Evolutionary conservation across 2,888 invertebrate genomes (phyloP).

Genomic region (Hoplodrina blanda): DNA sequence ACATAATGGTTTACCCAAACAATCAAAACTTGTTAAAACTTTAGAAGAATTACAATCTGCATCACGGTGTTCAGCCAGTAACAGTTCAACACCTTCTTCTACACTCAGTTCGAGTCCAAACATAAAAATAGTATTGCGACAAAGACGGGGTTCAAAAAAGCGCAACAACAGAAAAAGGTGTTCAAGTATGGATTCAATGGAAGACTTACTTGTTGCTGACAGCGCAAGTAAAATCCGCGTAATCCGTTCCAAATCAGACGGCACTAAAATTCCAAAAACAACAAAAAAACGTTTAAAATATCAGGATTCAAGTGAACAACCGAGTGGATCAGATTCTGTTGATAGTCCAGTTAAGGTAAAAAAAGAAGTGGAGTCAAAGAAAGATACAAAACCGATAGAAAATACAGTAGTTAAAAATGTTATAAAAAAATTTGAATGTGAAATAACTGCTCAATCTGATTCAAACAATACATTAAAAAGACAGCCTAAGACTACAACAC

Average conservation of each 20-base stretch:
- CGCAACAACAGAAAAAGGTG: slow-evolving; percentile 88
- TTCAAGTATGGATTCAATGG: slow-evolving; percentile 87
- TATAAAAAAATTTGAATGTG: slow-evolving; percentile 88
- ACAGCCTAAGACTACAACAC: slow-evolving; percentile 78
- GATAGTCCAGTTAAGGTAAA: slow-evolving; percentile 75
- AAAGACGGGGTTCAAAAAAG: slow-evolving; percentile 85
- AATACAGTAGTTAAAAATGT: slow-evolving; percentile 83
- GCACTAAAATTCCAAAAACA: slow-evolving; percentile 84
- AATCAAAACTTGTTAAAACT: slow-evolving; percentile 90
- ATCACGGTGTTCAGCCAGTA: slow-evolving; percentile 78
- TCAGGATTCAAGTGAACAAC: slow-evolving; percentile 79
- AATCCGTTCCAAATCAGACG: slow-evolving; percentile 87
- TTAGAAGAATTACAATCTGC: slow-evolving; percentile 84
- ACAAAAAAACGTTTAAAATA: slow-evolving; percentile 84
- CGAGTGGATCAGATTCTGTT: slow-evolving; percentile 83
- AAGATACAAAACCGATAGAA: slow-evolving; percentile 68
- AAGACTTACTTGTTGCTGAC: slow-evolving; percentile 79
- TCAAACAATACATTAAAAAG: slow-evolving; percentile 78
- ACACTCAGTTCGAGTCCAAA: slow-evolving; percentile 87
- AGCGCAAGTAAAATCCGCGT: slow-evolving; percentile 80
- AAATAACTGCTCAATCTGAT: slow-evolving; percentile 83
- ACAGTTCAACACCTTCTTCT: slow-evolving; percentile 86
- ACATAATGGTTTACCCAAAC: slow-evolving; percentile 83
- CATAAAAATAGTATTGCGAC: slow-evolving; percentile 87
- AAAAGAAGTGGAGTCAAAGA: slow-evolving; percentile 65